Conservation (phyloP, 2,888 invertebrate genomes). For the Scelioninae gen. 1 region DNA sequence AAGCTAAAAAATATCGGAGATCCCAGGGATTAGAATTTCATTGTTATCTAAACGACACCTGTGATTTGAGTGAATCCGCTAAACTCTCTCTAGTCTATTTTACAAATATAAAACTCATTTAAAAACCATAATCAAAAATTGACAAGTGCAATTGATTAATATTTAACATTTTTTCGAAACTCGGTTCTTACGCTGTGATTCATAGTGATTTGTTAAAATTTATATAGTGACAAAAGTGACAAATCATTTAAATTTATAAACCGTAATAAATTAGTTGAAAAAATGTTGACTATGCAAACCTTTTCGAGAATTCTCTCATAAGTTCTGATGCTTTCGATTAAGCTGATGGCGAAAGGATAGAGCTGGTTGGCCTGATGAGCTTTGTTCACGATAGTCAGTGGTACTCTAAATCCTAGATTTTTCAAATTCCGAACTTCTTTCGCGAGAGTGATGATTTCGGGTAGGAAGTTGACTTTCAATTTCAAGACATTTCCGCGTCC, state of each 20-base stretch:
- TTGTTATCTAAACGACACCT: conserved; percentile 68
- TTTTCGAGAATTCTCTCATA: conserved; percentile 98
- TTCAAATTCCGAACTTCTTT: conserved; percentile 99
- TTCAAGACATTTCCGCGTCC: conserved; percentile 94
- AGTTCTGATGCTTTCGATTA: conserved; percentile 98
- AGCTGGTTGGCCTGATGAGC: conserved; percentile 99
- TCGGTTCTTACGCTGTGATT: not conserved
- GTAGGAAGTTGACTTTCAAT: conserved; percentile 96
- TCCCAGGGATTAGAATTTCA: conserved; percentile 80
- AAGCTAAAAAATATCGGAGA: conserved; percentile 82
- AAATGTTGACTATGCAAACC: conserved; percentile 85
- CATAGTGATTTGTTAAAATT: conserved; percentile 1
- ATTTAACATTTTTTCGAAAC: not conserved
- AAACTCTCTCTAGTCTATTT: conserved; percentile 63
- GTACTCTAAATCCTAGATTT: conserved; percentile 97
- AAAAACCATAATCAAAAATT: conserved; percentile 22
- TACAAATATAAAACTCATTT: conserved; percentile 13
- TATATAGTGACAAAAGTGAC: conserved; percentile 10
- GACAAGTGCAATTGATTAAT: conserved; percentile 29
- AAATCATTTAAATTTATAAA: not conserved
- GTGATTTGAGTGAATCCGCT: conserved; percentile 72
- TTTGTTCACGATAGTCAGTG: conserved; percentile 98
- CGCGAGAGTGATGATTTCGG: conserved; percentile 98
- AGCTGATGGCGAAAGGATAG: conserved; percentile 99
- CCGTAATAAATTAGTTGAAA: not conserved